Conservation (phyloP, 2,888 invertebrate genomes). For the Eupeodes luniger region DNA sequence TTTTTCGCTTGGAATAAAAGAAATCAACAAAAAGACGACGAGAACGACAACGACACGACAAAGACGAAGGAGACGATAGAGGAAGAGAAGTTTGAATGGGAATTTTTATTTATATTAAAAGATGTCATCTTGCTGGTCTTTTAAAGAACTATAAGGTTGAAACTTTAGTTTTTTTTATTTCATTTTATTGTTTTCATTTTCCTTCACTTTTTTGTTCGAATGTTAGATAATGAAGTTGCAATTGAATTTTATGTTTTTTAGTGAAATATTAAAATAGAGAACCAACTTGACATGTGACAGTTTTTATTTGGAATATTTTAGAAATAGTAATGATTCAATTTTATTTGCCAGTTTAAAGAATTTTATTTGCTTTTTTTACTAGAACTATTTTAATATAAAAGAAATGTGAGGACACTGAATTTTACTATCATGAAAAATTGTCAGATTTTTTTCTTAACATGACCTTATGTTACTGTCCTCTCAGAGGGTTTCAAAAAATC, state of each 20-base stretch:
- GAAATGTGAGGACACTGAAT: too few species aligned
- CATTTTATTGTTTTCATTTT: not conserved
- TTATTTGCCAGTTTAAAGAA: too few species aligned
- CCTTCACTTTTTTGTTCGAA: not conserved
- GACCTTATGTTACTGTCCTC: too few species aligned
- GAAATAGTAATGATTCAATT: not conserved
- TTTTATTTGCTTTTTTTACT: too few species aligned
- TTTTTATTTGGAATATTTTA: not conserved
- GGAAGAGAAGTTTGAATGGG: not conserved
- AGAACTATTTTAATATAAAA: too few species aligned
- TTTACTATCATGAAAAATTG: too few species aligned
- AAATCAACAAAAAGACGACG: not conserved
- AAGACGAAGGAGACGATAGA: too few species aligned
- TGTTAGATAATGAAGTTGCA: not conserved
- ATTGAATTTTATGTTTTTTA: conserved; percentile 2
- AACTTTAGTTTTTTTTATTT: not conserved
- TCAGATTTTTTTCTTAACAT: too few species aligned
- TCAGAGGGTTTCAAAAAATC: too few species aligned
- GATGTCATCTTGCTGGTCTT: conserved; percentile 20
- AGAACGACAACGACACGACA: too few species aligned
- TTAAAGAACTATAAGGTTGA: not conserved
- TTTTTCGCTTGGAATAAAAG: not conserved
- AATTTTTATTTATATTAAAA: conserved; percentile 37
- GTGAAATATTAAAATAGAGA: not conserved
- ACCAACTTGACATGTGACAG: not conserved